A percentile compares a stretch with the other conserved stretches of the same genome.
Conservation (phyloP, 2,888 invertebrate species). For the Gordius sp. region DNA sequence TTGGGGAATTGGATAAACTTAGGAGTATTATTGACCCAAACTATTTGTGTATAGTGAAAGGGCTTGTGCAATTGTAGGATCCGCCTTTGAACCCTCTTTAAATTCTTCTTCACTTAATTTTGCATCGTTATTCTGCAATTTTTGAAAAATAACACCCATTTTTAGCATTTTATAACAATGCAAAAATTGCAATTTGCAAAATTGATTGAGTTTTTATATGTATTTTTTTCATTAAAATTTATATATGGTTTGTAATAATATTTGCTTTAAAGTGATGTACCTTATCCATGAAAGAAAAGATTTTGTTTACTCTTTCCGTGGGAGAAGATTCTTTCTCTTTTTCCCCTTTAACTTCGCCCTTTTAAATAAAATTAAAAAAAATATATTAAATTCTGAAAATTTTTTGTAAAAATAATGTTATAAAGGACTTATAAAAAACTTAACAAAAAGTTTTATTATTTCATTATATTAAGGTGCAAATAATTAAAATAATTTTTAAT, state of each 20-base stretch:
- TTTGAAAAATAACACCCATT: too few species aligned
- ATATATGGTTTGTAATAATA: too few species aligned
- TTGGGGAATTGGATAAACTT: too few species aligned
- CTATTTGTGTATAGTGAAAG: constrained; percentile 37
- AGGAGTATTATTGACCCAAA: too few species aligned
- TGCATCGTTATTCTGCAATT: constrained; percentile 32
- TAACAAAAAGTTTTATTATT: neutral
- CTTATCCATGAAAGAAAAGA: constrained; percentile 92
- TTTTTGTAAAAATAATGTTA: too few species aligned
- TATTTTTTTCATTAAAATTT: too few species aligned
- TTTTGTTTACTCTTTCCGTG: constrained; percentile 78
- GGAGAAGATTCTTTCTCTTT: constrained; percentile 28
- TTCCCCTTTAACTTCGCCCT: constrained; percentile 28
- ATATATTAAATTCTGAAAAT: neutral
- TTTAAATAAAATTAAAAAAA: constrained; percentile 20
- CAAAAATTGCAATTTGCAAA: too few species aligned
- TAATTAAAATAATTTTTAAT: neutral
- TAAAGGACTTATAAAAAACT: neutral
- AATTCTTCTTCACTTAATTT: constrained; percentile 31
- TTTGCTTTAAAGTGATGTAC: too few species aligned
- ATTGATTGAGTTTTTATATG: too few species aligned
- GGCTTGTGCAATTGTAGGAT: constrained; percentile 33
- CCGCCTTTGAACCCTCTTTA: constrained; percentile 31
- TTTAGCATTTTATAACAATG: too few species aligned
- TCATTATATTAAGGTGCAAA: neutral